A percentile compares a stretch with the other conserved stretches of the same genome.
phyloP scores from a whole-genome alignment of 2,797 vertebrate genomes.

The Sphenodon punctatus region DNA sequence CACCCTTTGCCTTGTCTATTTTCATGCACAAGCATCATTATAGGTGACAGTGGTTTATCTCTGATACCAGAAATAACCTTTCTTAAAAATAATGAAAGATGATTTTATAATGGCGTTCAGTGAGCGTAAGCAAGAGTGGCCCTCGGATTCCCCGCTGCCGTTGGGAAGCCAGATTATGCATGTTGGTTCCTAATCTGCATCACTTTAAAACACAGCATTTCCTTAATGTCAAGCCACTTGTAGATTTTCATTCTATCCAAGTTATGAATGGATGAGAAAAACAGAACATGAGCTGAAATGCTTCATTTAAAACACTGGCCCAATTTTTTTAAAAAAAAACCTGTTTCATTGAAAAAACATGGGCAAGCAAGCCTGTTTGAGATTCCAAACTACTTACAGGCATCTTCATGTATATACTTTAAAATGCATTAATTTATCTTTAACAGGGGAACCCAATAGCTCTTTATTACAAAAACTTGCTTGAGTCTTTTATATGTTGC shows the following conservation, averaged over 20 bases:
- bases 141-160: not conserved
- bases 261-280: not conserved
- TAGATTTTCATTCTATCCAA: not conserved
- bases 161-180: not conserved
- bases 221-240: not conserved
- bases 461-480: not conserved
- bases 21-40: not conserved
- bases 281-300: not conserved
- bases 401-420: not conserved
- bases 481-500: not conserved
- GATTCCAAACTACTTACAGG: not conserved
- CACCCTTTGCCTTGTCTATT: no score
- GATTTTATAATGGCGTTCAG: not conserved
- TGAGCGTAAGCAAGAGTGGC: not conserved
- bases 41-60: constrained; percentile 20
- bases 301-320: fast-evolving
- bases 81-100: not conserved
- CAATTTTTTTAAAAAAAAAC: no score
- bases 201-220: not conserved
- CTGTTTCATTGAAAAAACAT: no score
- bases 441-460: not conserved
- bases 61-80: not conserved
- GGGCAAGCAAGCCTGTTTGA: no score
- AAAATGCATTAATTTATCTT: not conserved
- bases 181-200: fast-evolving